Conservation (phyloP, 2,113 vertebrate genomes). For the Odocoileus virginianus region DNA sequence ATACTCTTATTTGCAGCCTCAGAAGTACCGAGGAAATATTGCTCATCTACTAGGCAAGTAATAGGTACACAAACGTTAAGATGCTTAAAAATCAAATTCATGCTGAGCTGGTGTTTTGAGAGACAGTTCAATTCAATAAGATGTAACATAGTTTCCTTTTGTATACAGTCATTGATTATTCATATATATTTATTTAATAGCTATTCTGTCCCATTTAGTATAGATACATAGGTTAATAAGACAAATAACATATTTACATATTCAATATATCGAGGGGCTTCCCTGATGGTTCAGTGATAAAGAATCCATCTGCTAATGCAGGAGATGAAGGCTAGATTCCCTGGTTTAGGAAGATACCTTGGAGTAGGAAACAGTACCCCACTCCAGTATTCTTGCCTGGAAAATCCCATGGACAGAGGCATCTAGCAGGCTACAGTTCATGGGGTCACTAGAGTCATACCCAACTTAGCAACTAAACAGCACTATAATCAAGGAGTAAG, state of each 20-base stretch:
- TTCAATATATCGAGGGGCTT: not conserved
- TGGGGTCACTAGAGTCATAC: not conserved
- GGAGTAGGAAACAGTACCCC: not conserved
- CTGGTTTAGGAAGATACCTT: not conserved
- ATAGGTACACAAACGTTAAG: not conserved
- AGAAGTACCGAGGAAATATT: not conserved
- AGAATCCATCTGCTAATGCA: not conserved
- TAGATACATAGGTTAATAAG: not conserved
- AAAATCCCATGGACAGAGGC: not conserved
- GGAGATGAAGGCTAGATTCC: not conserved
- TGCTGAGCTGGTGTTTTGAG: not conserved
- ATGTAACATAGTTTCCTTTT: not conserved
- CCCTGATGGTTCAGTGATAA: not conserved
- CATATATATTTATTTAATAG: not conserved
- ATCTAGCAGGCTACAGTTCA: not conserved
- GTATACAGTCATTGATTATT: not conserved
- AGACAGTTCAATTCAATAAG: not conserved
- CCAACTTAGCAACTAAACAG: accelerated
- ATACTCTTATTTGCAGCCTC: not conserved
- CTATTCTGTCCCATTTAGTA: not conserved
- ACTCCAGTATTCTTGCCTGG: not conserved
- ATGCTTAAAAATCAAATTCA: not conserved
- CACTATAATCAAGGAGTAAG: not conserved
- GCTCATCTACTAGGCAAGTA: not conserved
- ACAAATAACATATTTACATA: not conserved